A percentile compares a stretch with the other conserved stretches of the same genome.
Evolutionary conservation across 92 coral and sea anemone genomes (phyloP).

Genomic region (Phymanthus crucifer): DNA sequence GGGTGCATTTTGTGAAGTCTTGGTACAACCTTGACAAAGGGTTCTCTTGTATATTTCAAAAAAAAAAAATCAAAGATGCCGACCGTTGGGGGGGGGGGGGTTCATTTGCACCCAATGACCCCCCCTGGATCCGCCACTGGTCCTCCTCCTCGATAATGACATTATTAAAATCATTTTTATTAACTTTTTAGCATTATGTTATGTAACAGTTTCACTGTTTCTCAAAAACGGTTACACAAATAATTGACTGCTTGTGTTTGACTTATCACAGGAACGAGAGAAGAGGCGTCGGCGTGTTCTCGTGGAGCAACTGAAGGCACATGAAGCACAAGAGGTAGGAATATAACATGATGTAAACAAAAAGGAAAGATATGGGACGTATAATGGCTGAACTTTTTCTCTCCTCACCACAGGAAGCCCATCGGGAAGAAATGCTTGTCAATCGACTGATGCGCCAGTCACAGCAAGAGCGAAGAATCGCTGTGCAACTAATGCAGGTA

Average conservation of each 20-base stretch:
- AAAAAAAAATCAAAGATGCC: too few relatives aligned
- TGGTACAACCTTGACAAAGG: too few relatives aligned
- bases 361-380: not conserved
- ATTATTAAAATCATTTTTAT: too few relatives aligned
- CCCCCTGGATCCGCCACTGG: too few relatives aligned
- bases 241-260: not conserved
- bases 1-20: too few relatives aligned
- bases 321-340: slow-evolving; percentile 92
- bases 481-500: slow-evolving; percentile 99
- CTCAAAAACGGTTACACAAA: too few relatives aligned
- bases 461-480: slow-evolving; percentile 95
- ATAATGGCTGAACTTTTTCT: not conserved
- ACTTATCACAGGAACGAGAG: slow-evolving; percentile 78
- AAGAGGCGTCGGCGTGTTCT: slow-evolving; percentile 90
- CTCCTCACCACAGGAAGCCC: slow-evolving; percentile 71
- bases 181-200: too few relatives aligned
- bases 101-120: too few relatives aligned
- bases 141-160: too few relatives aligned
- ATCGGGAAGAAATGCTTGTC: slow-evolving; percentile 98
- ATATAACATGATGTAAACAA: not conserved
- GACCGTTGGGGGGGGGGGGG: too few relatives aligned
- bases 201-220: too few relatives aligned
- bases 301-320: slow-evolving; percentile 94
- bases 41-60: too few relatives aligned
- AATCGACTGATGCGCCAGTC: slow-evolving; percentile 96